Evolutionary conservation across 2,797 vertebrate species (phyloP), one percentile per base, ranked within the genome.

Genomic region (Pangasius sanitwongsei): DNA sequence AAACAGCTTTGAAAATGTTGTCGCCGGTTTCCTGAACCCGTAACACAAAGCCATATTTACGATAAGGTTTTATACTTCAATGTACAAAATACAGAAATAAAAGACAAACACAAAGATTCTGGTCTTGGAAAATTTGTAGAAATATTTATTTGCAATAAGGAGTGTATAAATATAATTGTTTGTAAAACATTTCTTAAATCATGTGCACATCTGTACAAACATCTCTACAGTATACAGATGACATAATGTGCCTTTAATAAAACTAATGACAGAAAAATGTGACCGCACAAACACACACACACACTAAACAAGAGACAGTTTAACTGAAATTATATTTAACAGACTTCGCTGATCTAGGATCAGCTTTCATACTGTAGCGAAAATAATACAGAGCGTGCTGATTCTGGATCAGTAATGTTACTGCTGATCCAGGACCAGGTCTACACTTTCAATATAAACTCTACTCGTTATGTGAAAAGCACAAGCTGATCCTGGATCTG

Each of bases 101-200:
- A 88, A 86, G 91, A 37, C 4, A 83, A 81, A 6, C 88, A 65
- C 53, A 86, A 34, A 86, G 77, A 91, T 75, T 0, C 69, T 85
- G 65, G 61, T 72, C 75, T 59, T 88, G 65, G 67, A 72, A 82
- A 74, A 90, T 92, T 91, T 94, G 92, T 96, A 96, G 90, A 96
- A 95, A 95, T 95, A 86, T 93, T 95, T 96, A 96, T 96, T 96
- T 93, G 93, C 93, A 93, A 95, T 96, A 95, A 94, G 94, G 91
- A 92, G 93, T 94, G 90, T 96, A 97, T 96, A 96, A 96, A 96
- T 97, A 96, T 93, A 91, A 77, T 81, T 88, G 41, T 90, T 93
- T 91, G 90, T 95, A 96, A 96, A 96, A 96, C 94, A 94, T 93
- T 87, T 72, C 72, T 83, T 77, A 37, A 75, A 55, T 94, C 93